Base-by-base conservation (phyloP, 2,113 vertebrate species). In the Aptenodytes forsteri region DNA sequence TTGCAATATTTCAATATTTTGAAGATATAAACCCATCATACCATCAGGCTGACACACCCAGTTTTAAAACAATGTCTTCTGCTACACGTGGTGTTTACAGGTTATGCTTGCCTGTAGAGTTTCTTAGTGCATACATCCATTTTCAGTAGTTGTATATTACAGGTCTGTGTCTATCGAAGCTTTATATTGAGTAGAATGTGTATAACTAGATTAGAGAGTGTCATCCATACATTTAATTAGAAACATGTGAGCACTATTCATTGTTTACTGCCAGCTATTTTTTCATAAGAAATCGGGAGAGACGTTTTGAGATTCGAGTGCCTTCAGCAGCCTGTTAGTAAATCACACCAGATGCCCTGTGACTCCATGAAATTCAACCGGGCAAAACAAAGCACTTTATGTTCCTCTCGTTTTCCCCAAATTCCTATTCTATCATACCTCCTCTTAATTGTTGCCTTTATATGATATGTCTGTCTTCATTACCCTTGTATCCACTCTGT, bases 51-150 rank as follows among this genome's bases (percentile, higher is more conserved):
- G 71, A 69, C 25, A 40, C 16, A 30, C 6, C 9, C 9, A 29
- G 3, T 9, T 95, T 61, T 82, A 62, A 78, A 70, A 13, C 34
- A 38, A 1, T 25, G 11, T 29, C 36, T 87, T 79, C 16, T 71
- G 46, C 67, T 36, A 2, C 1, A 0, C 0, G 0, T 81, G 72
- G 19, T 3, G 2, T n/a, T 73, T n/a, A 5, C 7, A 70, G 64
- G 38, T 70, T 66, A 11, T 38, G 49, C n/a, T 83, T 46, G 17
- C 14, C 25, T 47, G 26, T 16, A 0, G 13, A 9, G 8, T 66
- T 50, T 71, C 40, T 92, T 42, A 32, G 42, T 17, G 42, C 55
- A 23, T 25, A 1, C 10, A 10, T 64, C 34, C 8, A 1, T 38
- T 62, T 81, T 59, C 80, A 32, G 54, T 38, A 5, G 42, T 49